phyloP scores from a whole-genome alignment of 2,113 vertebrate species.

The Gavia stellata region DNA sequence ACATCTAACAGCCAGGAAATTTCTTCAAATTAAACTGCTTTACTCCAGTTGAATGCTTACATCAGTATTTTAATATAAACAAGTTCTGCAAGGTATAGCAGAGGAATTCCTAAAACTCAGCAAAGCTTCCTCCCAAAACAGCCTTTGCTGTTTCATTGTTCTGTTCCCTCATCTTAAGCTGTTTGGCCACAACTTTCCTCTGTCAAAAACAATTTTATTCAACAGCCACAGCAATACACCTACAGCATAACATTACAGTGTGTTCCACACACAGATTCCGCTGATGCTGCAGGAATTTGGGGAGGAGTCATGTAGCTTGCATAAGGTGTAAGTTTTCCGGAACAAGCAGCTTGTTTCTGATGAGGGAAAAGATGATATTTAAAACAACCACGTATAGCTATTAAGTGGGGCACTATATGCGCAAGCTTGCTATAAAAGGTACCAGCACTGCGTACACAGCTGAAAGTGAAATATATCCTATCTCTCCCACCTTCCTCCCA shows the following conservation, averaged over 20 bases:
- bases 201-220: background rate
- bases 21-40: background rate
- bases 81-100: background rate
- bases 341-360: background rate
- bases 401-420: background rate
- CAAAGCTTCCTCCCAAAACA: background rate
- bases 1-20: background rate
- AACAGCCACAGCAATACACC: background rate
- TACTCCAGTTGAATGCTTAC: background rate
- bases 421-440: background rate
- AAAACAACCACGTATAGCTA: background rate
- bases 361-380: background rate
- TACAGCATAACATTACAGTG: background rate
- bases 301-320: background rate
- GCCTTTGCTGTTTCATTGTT: background rate
- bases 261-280: background rate
- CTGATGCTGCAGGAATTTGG: background rate
- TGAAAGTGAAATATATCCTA: background rate
- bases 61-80: background rate
- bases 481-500: background rate
- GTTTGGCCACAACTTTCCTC: background rate
- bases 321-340: background rate
- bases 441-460: background rate
- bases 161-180: background rate
- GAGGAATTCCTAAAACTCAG: background rate